Evolutionary conservation across 2,797 vertebrate species (phyloP).

Genomic region (Labeo calbasu): DNA sequence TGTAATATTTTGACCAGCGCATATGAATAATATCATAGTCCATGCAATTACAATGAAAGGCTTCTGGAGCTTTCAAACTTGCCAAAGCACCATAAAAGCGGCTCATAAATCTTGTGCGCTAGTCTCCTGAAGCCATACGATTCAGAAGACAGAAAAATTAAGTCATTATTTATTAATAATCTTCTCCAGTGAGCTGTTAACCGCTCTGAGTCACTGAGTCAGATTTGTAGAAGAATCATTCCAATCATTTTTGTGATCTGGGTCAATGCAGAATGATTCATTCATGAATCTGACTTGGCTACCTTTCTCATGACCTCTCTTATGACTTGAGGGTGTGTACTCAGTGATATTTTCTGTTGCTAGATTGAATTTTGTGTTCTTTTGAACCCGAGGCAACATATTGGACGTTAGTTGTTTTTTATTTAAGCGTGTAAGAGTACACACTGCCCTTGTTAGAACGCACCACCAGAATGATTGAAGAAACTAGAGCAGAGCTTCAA

Average conservation of each 20-base stretch:
- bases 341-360: background rate
- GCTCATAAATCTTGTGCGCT: background rate
- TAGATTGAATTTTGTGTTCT: background rate
- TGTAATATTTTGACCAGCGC: background rate
- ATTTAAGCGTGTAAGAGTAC: background rate
- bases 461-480: constrained; percentile 1
- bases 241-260: background rate
- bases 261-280: background rate
- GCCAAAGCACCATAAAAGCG: background rate
- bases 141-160: background rate
- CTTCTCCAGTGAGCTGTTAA: background rate
- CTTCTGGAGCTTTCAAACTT: background rate
- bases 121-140: background rate
- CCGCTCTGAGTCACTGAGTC: background rate
- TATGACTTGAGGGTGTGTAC: background rate
- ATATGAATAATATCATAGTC: background rate
- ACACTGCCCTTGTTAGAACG: background rate
- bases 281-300: background rate
- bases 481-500: constrained; percentile 5
- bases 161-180: background rate
- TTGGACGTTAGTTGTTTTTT: constrained; percentile 5
- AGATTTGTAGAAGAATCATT: background rate
- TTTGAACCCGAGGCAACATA: constrained; percentile 14
- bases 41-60: background rate
- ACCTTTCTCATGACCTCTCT: background rate